Evolutionary conservation across 2,797 vertebrate genomes (phyloP).

Genomic region (Eospalax fontanierii): DNA sequence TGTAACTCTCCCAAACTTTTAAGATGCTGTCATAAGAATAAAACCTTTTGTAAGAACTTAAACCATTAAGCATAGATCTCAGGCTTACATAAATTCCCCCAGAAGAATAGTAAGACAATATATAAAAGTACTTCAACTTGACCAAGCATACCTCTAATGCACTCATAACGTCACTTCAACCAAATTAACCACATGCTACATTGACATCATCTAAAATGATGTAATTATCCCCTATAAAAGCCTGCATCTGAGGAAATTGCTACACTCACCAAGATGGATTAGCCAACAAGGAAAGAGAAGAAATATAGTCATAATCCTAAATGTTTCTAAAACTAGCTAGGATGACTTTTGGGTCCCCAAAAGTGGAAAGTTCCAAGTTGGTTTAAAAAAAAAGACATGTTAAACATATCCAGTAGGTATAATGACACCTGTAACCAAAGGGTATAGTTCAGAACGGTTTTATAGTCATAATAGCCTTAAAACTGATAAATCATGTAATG

Average conservation of each 20-base stretch:
- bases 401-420: neutral
- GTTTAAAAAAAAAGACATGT: neutral
- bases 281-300: neutral
- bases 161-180: conserved; percentile 67
- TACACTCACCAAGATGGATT: conserved; percentile 32
- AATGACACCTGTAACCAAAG: conserved; percentile 14
- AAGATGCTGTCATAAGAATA: neutral
- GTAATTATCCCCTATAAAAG: conserved; percentile 75
- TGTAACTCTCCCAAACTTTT: conserved; percentile 45
- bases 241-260: conserved; percentile 34
- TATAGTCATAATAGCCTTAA: conserved; percentile 67
- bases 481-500: conserved; percentile 62
- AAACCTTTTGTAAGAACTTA: conserved; percentile 27
- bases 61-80: conserved; percentile 18
- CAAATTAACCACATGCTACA: conserved; percentile 70
- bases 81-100: conserved; percentile 54
- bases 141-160: conserved; percentile 63
- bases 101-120: conserved; percentile 58
- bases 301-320: conserved; percentile 35
- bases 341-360: neutral
- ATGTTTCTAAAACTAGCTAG: conserved; percentile 22
- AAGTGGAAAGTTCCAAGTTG: conserved; percentile 5
- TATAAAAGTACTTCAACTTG: conserved; percentile 66
- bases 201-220: conserved; percentile 70
- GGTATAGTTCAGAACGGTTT: neutral